Evolutionary conservation across 2,797 vertebrate genomes (phyloP).

Genomic region (Sebastes cheni): DNA sequence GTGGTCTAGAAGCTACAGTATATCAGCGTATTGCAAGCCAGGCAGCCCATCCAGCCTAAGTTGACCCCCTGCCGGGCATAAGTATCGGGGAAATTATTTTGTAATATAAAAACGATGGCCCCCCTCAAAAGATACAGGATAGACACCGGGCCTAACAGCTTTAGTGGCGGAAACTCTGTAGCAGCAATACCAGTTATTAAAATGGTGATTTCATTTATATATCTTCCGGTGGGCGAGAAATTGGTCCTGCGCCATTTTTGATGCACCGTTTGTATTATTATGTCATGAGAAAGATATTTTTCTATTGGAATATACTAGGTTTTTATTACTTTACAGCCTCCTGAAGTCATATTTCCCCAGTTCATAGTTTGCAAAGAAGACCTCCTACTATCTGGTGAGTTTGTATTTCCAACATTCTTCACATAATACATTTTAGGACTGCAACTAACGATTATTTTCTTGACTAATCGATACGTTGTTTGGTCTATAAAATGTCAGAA

Average conservation of each 20-base stretch:
- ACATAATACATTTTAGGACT: too few relatives aligned
- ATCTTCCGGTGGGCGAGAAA: not conserved
- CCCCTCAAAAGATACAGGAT: too few relatives aligned
- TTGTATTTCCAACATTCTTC: not conserved
- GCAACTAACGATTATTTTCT: too few relatives aligned
- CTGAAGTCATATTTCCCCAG: not conserved
- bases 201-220: not conserved
- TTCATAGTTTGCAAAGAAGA: not conserved
- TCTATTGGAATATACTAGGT: not conserved
- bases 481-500: too few relatives aligned
- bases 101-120: too few relatives aligned
- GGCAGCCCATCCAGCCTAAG: too few relatives aligned
- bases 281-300: not conserved
- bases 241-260: not conserved
- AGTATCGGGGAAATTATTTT: too few relatives aligned
- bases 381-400: not conserved
- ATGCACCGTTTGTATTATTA: not conserved
- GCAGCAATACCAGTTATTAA: not conserved
- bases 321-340: not conserved
- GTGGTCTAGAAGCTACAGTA: not conserved
- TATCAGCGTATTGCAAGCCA: not conserved
- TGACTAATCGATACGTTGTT: too few relatives aligned
- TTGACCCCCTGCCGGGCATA: too few relatives aligned
- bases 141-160: too few relatives aligned
- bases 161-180: not conserved